Conservation (phyloP, 2,888 invertebrate genomes). For the Steinernema scapterisci region DNA sequence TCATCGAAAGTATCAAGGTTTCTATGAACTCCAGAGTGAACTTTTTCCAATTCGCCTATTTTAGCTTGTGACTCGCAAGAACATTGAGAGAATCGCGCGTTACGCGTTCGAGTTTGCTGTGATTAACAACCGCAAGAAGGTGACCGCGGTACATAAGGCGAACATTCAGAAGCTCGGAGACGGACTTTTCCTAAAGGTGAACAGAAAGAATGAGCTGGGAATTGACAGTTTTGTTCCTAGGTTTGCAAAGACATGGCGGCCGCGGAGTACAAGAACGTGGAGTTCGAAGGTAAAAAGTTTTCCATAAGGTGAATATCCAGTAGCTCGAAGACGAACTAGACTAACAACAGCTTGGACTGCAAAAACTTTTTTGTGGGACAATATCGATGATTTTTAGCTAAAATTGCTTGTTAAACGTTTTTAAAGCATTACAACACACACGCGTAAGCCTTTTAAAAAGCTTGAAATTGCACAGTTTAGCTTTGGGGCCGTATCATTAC, state of each 20-base stretch:
- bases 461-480: no score
- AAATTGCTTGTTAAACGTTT: no score
- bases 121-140: slow-evolving; percentile 82
- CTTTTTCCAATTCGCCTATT: neutral
- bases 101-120: slow-evolving; percentile 93
- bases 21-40: neutral
- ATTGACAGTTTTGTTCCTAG: slow-evolving; percentile 32
- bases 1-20: slow-evolving; percentile 90
- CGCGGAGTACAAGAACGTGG: slow-evolving; percentile 83
- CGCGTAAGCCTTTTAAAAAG: no score
- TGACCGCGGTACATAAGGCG: slow-evolving; percentile 96
- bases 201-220: slow-evolving; percentile 69
- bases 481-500: no score
- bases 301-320: slow-evolving; percentile 76
- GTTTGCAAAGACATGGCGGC: slow-evolving; percentile 77
- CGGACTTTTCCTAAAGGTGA: slow-evolving; percentile 88
- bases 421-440: no score
- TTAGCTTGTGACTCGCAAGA: slow-evolving; percentile 79
- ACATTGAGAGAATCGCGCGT: slow-evolving; percentile 85
- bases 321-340: slow-evolving; percentile 88
- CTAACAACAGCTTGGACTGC: no score
- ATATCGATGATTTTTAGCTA: no score
- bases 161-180: slow-evolving; percentile 97
- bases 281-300: no score
- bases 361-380: no score